A percentile compares a stretch with the other conserved stretches of the same genome.
Conservation (phyloP, 35 echinoderm and acorn worm genomes). For the Chiridota heheva region DNA sequence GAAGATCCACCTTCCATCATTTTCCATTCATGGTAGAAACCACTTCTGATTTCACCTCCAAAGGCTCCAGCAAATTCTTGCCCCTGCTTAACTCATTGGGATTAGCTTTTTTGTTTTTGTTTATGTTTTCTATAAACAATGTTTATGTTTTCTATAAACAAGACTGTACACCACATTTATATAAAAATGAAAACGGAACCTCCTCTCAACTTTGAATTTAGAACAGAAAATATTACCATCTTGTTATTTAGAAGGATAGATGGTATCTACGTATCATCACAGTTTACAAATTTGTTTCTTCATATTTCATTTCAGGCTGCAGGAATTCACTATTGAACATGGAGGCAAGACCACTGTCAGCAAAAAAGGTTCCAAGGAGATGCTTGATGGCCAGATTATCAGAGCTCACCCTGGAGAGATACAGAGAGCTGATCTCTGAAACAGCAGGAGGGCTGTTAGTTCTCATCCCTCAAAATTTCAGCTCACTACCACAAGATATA, state of each 20-base stretch:
- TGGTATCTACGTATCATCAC: neutral
- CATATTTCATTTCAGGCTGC: slow-evolving; percentile 56
- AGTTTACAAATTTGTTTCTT: neutral
- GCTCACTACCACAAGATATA: slow-evolving; percentile 70
- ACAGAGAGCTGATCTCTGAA: slow-evolving; percentile 80
- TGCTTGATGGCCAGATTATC: slow-evolving; percentile 77
- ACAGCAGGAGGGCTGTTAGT: slow-evolving; percentile 76
- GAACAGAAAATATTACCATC: neutral
- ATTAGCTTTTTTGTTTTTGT: no score
- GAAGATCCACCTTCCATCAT: no score
- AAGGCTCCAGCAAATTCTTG: no score
- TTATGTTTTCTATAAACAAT: neutral
- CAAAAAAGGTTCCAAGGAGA: slow-evolving; percentile 72
- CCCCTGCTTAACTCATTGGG: no score
- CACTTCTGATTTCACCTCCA: no score
- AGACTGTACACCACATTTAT: neutral
- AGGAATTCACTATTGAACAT: slow-evolving; percentile 96
- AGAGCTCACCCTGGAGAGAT: slow-evolving; percentile 75
- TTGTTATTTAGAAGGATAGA: neutral
- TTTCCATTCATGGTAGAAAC: no score
- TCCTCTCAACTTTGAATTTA: neutral
- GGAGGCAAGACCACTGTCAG: slow-evolving; percentile 84
- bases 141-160: neutral
- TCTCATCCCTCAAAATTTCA: slow-evolving; percentile 72
- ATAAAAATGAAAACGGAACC: neutral